phyloP scores from a whole-genome alignment of 2,888 invertebrate genomes.

The Amiota mariae region DNA sequence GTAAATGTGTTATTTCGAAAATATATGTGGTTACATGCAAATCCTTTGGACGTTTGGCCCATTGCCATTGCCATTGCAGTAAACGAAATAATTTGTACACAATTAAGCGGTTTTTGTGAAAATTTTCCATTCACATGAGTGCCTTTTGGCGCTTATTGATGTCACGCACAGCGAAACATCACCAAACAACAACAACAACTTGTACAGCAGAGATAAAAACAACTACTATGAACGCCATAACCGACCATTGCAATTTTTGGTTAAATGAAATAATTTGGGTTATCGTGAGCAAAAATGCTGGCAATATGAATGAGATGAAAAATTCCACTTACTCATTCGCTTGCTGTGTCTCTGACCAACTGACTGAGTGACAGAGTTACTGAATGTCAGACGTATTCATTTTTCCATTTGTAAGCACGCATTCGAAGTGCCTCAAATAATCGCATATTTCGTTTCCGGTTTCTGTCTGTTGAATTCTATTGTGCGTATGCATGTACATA shows the following conservation, averaged over 20 bases:
- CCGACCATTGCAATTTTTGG: conserved; percentile 49
- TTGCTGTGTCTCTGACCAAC: not conserved
- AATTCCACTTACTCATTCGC: not conserved
- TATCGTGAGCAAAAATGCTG: conserved; percentile 33
- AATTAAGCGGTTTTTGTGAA: conserved; percentile 57
- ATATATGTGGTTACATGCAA: not conserved
- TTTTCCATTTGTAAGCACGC: conserved; percentile 46
- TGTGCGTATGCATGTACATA: conserved; percentile 37
- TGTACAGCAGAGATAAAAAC: too few species aligned
- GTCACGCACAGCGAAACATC: conserved; percentile 33
- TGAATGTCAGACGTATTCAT: conserved; percentile 49
- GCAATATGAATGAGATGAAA: not conserved
- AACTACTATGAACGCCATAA: conserved; percentile 10
- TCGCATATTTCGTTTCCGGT: conserved; percentile 49
- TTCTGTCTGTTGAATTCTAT: conserved; percentile 29
- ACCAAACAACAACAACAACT: not conserved
- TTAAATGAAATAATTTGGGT: conserved; percentile 57
- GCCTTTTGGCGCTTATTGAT: conserved; percentile 40
- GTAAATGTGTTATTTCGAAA: too few species aligned
- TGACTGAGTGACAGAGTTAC: conserved; percentile 9
- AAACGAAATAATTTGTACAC: conserved; percentile 60
- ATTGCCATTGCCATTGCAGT: conserved; percentile 29
- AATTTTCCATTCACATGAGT: conserved; percentile 47
- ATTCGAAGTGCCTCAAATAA: conserved; percentile 39
- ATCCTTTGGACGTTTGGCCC: not conserved